Evolutionary conservation across 2,797 vertebrate species (phyloP), one percentile per base, ranked within the genome.

Genomic region (Tokudaia tokunoshimensis): DNA sequence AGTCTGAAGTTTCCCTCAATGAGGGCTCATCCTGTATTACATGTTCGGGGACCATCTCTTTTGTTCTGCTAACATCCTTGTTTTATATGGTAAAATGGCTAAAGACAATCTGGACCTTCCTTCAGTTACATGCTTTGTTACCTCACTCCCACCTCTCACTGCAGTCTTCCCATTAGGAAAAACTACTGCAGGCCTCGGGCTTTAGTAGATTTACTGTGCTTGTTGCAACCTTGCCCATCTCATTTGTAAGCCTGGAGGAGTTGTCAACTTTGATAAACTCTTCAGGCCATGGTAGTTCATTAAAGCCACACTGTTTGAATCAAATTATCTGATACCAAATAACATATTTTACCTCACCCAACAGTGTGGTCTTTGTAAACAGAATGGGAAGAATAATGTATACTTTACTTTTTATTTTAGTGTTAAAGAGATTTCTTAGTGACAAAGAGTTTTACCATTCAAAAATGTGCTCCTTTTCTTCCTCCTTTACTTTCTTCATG

Each of bases 231-330:
- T 88, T 92, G 37, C 80, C 76, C 14, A 65, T 94, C n/a, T 93
- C 57, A 26, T 63, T 93, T 70, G 52, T 81, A 47, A 89, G 72
- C 72, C 84, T 87, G 55, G 13, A 95, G 89, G 78, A 83, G 70
- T 87, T 93, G 82, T 92, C 76, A 67, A 2, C 91, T 96, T 92
- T 93, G 84, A 96, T 94, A 92, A 95, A 92, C 34, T 97, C 78
- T 26, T 85, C 76, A 92, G 61, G 31, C 37, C 78, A 91, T 83
- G 24, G 20, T n/a, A 91, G 83, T 94, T 70, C 63, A 86, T 88
- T 94, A 90, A 86, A 94, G 72, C 87, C 78, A 76, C 52, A 67
- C 31, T 84, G 37, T 67, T 96, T 75, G 94, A 92, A 79, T 95
- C 81, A 95, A 65, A 76, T 80, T 81, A 63, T 88, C 22, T 81